phyloP scores from a whole-genome alignment of 2,797 vertebrate species.

The Darevskia nairensis region DNA sequence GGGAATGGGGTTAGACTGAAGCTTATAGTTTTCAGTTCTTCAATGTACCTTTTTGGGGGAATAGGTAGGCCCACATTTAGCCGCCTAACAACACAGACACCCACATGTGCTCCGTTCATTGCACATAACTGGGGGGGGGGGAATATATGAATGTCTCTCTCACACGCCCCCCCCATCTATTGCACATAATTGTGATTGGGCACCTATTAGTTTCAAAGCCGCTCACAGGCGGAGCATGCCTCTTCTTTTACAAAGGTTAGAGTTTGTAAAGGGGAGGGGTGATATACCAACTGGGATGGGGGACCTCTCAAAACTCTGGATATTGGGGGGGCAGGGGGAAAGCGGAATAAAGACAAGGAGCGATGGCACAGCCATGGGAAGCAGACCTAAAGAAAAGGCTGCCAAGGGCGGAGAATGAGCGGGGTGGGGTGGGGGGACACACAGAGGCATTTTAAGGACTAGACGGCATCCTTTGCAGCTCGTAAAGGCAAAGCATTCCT shows the following conservation, averaged over 20 bases:
- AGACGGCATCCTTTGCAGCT: conserved; percentile 68
- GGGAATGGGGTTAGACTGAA: neutral
- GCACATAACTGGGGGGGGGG: conserved; percentile 13
- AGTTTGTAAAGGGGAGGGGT: neutral
- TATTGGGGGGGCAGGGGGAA: fast-evolving
- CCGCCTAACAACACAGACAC: neutral
- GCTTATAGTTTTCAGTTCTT: neutral
- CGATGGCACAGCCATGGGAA: conserved; percentile 58
- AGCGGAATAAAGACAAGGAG: neutral
- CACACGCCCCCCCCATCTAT: conserved; percentile 1
- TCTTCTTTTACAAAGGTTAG: conserved; percentile 23
- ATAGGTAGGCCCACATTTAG: neutral
- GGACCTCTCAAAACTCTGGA: too few relatives aligned
- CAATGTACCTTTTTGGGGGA: neutral
- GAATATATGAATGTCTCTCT: neutral
- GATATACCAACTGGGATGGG: neutral
- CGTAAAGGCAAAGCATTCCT: conserved; percentile 71
- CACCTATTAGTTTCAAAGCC: neutral
- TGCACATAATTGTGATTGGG: conserved; percentile 49
- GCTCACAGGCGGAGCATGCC: neutral
- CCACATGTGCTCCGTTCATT: neutral
- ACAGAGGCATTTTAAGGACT: conserved; percentile 49
- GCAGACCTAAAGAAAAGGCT: conserved; percentile 46
- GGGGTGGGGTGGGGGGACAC: conserved; percentile 30
- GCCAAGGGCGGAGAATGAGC: conserved; percentile 76